Conservation (phyloP, 2,888 invertebrate genomes). For the Diogma glabrata region DNA sequence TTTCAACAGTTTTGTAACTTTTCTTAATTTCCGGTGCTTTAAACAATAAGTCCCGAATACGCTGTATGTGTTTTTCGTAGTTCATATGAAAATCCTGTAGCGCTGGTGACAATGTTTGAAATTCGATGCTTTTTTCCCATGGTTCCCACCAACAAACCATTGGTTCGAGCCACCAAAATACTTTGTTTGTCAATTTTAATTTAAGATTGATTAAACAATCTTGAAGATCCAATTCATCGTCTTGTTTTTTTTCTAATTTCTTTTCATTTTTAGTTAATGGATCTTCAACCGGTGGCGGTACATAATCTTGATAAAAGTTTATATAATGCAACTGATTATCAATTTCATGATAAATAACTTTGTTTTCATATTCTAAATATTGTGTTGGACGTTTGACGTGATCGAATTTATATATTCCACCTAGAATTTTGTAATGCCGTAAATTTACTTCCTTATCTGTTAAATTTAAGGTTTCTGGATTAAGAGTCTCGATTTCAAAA, state of each 20-base stretch:
- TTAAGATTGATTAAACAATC: not conserved
- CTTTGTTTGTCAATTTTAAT: not conserved
- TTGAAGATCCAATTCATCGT: not conserved
- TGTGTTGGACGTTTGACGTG: not conserved
- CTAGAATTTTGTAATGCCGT: not conserved
- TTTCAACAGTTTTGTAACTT: not conserved
- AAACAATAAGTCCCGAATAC: not conserved
- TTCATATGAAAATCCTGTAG: not conserved
- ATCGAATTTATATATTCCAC: not conserved
- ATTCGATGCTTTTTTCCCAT: conserved; percentile 7
- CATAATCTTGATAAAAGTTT: too few species aligned
- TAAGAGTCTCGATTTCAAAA: not conserved
- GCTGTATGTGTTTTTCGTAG: not conserved
- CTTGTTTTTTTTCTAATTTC: not conserved
- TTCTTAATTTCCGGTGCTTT: not conserved
- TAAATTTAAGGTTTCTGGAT: not conserved
- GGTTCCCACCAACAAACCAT: conserved; percentile 9
- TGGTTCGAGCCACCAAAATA: conserved; percentile 2
- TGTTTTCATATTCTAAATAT: too few species aligned
- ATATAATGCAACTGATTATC: too few species aligned
- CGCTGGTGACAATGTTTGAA: not conserved
- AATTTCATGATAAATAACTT: too few species aligned
- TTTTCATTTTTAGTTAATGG: too few species aligned
- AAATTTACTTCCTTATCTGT: not conserved
- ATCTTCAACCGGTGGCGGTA: too few species aligned